Percentiles rank a stretch among this genome's conserved stretches.
Conservation (phyloP, 2,888 invertebrate genomes). For the Xylophagus ater region DNA sequence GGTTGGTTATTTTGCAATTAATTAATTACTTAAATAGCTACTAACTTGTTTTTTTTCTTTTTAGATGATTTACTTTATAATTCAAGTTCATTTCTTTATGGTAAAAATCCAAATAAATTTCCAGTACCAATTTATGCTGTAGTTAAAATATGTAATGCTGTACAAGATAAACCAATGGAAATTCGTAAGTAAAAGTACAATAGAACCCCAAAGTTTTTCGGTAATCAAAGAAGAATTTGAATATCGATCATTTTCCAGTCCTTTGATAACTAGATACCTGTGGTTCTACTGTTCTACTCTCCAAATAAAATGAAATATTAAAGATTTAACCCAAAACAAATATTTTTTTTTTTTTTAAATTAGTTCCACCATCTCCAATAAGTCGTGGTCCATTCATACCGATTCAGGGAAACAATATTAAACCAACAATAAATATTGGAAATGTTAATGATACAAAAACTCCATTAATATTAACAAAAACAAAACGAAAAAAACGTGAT, state of each 20-base stretch:
- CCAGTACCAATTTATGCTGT: constrained; percentile 50
- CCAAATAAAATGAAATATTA: no score
- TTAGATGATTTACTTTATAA: constrained; percentile 31
- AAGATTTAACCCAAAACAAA: no score
- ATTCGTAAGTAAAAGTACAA: neutral
- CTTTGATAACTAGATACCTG: no score
- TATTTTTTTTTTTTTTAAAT: no score
- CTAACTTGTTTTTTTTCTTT: constrained; percentile 16
- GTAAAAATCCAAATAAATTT: constrained; percentile 44
- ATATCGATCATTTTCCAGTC: no score
- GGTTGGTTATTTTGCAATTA: constrained; percentile 27
- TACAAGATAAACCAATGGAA: constrained; percentile 1
- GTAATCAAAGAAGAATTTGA: no score
- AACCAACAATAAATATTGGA: neutral
- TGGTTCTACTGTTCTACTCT: no score
- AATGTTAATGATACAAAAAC: neutral
- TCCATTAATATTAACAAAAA: constrained; percentile 5
- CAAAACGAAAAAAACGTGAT: constrained; percentile 5
- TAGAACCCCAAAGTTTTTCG: no score
- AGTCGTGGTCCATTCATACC: constrained; percentile 3
- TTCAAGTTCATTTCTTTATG: constrained; percentile 47
- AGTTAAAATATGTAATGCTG: constrained; percentile 40
- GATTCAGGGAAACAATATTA: no score
- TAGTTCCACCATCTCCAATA: no score
- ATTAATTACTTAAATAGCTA: neutral